Evolutionary conservation across 1,140 invertebrate species (phyloP).

Genomic region (Drosophila nigromelanica): DNA sequence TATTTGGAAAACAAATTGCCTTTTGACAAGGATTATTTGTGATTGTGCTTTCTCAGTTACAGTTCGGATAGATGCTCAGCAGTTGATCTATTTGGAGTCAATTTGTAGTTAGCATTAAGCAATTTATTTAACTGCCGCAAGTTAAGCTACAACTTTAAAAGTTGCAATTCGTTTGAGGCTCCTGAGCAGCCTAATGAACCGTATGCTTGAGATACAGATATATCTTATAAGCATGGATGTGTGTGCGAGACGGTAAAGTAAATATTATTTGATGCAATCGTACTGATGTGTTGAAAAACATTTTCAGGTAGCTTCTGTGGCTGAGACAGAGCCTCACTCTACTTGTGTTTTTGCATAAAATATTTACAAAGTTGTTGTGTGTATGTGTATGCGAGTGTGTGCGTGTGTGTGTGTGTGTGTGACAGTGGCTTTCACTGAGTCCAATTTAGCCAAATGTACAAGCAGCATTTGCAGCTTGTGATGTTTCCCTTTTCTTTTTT

Average conservation of each 20-base stretch:
- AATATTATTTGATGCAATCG: conserved; percentile 77
- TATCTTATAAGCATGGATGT: conserved; percentile 8
- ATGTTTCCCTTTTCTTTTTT: conserved; percentile 34
- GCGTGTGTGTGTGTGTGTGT: conserved; percentile 41
- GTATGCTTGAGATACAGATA: conserved; percentile 29
- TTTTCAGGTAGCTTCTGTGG: conserved; percentile 66
- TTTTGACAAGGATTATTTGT: not conserved
- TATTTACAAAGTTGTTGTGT: conserved; percentile 71
- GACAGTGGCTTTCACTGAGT: conserved; percentile 66
- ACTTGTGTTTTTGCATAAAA: conserved; percentile 80
- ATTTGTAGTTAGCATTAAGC: conserved; percentile 42
- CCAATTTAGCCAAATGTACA: conserved; percentile 77
- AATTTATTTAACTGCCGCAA: conserved; percentile 69
- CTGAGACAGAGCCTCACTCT: conserved; percentile 29
- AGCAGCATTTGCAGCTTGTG: conserved; percentile 65
- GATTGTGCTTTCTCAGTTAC: conserved; percentile 15
- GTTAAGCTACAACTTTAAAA: conserved; percentile 64
- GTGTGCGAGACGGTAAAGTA: conserved; percentile 53
- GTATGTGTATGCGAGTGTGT: conserved; percentile 24
- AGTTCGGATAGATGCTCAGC: conserved; percentile 13
- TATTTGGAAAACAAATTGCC: not conserved
- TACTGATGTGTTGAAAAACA: conserved; percentile 74
- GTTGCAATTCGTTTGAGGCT: conserved; percentile 54
- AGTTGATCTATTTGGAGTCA: conserved; percentile 32
- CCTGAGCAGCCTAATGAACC: conserved; percentile 71